phyloP scores from a whole-genome alignment of 2,888 invertebrate genomes.

The Ectemnius cavifrons region DNA sequence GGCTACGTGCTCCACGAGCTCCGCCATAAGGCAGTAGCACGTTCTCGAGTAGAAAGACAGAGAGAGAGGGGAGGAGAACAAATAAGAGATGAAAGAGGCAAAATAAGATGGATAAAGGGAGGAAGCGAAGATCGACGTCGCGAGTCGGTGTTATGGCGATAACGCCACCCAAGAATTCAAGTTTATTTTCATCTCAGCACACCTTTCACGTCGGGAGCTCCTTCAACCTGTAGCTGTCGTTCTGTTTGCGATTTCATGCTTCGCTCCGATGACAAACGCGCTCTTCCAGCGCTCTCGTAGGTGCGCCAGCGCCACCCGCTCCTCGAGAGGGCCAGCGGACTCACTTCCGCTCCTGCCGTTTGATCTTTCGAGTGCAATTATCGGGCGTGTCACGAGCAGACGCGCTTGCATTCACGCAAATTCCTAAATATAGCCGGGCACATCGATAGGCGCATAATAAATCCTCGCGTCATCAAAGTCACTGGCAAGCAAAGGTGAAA shows the following conservation, averaged over 20 bases:
- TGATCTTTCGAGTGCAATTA: conserved; percentile 7
- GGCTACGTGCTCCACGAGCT: conserved; percentile 45
- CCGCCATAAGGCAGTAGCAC: conserved; percentile 42
- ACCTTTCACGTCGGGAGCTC: conserved; percentile 14
- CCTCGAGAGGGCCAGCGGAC: background rate
- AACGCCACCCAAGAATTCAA: conserved; percentile 46
- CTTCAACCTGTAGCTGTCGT: conserved; percentile 62
- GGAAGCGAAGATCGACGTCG: conserved; percentile 27
- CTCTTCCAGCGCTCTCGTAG: conserved; percentile 31
- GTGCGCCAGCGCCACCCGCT: conserved; percentile 20
- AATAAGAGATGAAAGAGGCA: conserved; percentile 14
- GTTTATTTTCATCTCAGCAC: conserved; percentile 57
- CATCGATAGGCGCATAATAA: conserved; percentile 2
- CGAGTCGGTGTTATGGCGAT: conserved; percentile 46
- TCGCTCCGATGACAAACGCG: conserved; percentile 55
- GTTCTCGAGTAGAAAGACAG: conserved; percentile 6
- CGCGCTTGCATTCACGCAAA: background rate
- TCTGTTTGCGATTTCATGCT: conserved; percentile 58
- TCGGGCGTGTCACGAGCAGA: background rate
- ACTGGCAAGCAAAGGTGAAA: background rate
- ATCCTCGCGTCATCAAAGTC: background rate
- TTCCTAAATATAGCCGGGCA: background rate
- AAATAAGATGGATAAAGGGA: conserved; percentile 16
- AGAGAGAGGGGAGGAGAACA: conserved; percentile 21
- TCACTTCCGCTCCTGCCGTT: background rate